Conservation (phyloP, 1,140 invertebrate genomes). For the Archegozetes longisetosus region DNA sequence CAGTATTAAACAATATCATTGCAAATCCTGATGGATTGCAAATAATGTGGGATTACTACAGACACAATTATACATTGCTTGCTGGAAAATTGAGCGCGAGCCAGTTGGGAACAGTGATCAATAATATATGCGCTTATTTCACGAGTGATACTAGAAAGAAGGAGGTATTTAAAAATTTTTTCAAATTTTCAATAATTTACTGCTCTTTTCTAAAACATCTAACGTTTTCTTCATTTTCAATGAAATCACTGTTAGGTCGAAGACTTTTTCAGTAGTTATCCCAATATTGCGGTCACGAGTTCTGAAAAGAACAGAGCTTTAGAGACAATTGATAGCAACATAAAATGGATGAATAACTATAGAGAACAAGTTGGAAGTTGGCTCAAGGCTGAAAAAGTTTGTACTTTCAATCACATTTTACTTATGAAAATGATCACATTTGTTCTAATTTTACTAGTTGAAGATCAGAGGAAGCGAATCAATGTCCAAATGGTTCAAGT, state of each 20-base stretch:
- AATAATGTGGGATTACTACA: slow-evolving; percentile 7
- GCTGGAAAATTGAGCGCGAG: neutral
- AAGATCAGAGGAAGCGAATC: too few species aligned
- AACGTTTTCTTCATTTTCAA: neutral
- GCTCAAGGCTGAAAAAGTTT: too few species aligned
- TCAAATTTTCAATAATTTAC: neutral
- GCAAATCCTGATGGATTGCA: slow-evolving; percentile 3
- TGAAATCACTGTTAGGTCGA: neutral
- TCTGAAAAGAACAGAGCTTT: slow-evolving; percentile 2
- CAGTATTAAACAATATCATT: slow-evolving; percentile 3
- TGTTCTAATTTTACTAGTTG: too few species aligned
- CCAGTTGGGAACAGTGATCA: slow-evolving; percentile 1
- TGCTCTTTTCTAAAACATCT: neutral
- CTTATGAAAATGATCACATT: too few species aligned
- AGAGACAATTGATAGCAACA: slow-evolving; percentile 8
- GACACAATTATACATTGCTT: neutral
- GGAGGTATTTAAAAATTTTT: neutral
- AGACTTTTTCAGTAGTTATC: slow-evolving; percentile 7
- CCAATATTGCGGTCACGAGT: neutral
- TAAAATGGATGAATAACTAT: slow-evolving; percentile 1
- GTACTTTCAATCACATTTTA: too few species aligned
- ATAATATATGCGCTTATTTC: neutral
- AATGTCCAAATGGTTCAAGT: too few species aligned
- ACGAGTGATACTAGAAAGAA: neutral
- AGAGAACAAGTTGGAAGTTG: neutral